phyloP scores from a whole-genome alignment of 2,113 vertebrate species.

The Lasiurus cinereus region DNA sequence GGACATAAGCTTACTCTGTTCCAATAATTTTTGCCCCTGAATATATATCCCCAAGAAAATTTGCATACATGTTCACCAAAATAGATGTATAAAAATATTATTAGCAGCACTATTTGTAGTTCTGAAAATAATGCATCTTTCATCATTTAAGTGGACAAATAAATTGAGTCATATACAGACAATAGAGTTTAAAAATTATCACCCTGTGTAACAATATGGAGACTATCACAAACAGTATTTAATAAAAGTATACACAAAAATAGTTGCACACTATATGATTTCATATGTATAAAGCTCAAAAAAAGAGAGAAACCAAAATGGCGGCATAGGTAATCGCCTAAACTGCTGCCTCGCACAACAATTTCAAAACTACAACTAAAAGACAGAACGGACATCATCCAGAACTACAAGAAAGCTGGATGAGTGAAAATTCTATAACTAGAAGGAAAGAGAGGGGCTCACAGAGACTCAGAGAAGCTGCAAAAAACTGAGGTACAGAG shows the following conservation, averaged over 20 bases:
- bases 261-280: not conserved
- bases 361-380: no score
- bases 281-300: not conserved
- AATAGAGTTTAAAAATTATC: not conserved
- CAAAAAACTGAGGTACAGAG: no score
- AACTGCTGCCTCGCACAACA: no score
- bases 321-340: no score
- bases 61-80: constrained; percentile 36
- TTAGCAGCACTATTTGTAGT: not conserved
- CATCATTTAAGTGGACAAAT: not conserved
- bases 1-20: not conserved
- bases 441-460: no score
- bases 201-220: not conserved
- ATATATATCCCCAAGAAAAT: not conserved
- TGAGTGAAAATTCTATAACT: no score
- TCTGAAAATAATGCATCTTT: not conserved
- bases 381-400: no score
- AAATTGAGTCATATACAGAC: not conserved
- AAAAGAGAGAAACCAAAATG: no score
- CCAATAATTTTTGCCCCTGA: not conserved
- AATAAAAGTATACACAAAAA: not conserved
- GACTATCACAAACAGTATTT: not conserved
- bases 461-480: no score
- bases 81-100: not conserved
- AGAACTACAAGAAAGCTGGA: no score